phyloP scores from a whole-genome alignment of 2,113 vertebrate species.

The Lethenteron camtschaticum region DNA sequence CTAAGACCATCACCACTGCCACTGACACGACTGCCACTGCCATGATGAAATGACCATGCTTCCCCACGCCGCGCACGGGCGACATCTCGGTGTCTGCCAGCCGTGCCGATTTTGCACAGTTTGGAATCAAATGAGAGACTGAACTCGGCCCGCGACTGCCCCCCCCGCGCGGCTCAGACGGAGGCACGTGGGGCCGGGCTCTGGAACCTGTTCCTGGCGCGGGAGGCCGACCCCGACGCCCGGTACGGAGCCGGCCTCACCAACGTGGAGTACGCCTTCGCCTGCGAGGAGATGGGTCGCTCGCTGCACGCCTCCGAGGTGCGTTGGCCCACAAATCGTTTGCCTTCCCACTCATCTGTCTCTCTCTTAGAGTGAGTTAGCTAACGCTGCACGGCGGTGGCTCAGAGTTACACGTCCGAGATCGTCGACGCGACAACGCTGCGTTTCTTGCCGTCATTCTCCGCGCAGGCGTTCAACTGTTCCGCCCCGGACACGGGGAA shows the following conservation, averaged over 20 bases:
- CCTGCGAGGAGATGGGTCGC: conserved; percentile 25
- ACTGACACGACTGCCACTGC: too few species aligned
- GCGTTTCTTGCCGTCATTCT: neutral
- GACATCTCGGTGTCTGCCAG: too few species aligned
- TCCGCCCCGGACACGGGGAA: conserved; percentile 27
- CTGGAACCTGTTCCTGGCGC: conserved; percentile 27
- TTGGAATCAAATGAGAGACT: too few species aligned
- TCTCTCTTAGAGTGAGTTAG: neutral
- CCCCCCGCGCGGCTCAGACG: conserved; percentile 12
- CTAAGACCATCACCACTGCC: too few species aligned
- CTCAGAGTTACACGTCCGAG: neutral
- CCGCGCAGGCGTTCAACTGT: conserved; percentile 25
- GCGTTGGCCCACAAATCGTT: conserved; percentile 2
- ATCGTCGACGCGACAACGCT: neutral
- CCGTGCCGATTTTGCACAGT: too few species aligned
- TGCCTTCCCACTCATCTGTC: neutral
- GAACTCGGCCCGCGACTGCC: too few species aligned
- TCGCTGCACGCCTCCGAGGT: conserved; percentile 24
- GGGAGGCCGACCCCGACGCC: conserved; percentile 20
- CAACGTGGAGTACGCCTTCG: conserved; percentile 21
- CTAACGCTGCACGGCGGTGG: neutral
- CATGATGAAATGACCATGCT: too few species aligned
- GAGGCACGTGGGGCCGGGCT: conserved; percentile 22
- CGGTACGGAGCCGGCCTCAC: conserved; percentile 24
- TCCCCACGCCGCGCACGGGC: too few species aligned